Evolutionary conservation across 2,888 invertebrate species (phyloP), one percentile per base, ranked within the genome.

Genomic region (Psylliodes chrysocephalus): DNA sequence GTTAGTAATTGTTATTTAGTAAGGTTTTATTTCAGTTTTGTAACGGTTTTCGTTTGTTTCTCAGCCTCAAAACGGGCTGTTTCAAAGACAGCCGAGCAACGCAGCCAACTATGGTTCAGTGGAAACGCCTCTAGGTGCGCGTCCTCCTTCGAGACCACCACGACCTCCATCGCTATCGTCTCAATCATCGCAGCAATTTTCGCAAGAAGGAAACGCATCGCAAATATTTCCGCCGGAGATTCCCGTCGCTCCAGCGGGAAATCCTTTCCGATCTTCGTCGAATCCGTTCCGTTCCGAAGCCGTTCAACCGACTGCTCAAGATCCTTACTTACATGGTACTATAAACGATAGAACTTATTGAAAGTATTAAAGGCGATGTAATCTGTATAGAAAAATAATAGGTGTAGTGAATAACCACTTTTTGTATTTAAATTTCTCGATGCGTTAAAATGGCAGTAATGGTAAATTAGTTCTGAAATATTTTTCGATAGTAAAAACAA

Each of bases 251-350:
- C 66, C 75, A 4, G 51, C 69, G n/a, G 73, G 72, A 2, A 80
- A 80, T 70, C 80, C 80, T 7, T 80, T 80, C 61, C 64, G 64
- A 42, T 68, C 69, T 57, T 73, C 72, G 0, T 78, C 78, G 57
- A 82, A 82, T 63, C 82, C 82, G 2, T 82, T 82, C 70, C 68
- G 80, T 56, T 80, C 81, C 65, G 81, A 82, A 72, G 85, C 86
- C 4, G 87, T 90, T 5, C 91, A 91, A 77, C 90, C 89, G 1
- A 87, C 86, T 64, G 82, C 89, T 1, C 86, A 87, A 67, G 87
- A 88, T 67, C 71, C 81, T 8, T 87, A 87, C 73, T 80, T 87
- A 82, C 86, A 87, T 69, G 84, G 85, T 64, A 80, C 82, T 22
- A 79, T 84, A 56, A 82, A 84, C 2, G 85, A 85, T 68, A 79